A percentile compares a stretch with the other conserved stretches of the same genome.
phyloP scores from a whole-genome alignment of 2,888 invertebrate species.

The Ariolimax columbianus region DNA sequence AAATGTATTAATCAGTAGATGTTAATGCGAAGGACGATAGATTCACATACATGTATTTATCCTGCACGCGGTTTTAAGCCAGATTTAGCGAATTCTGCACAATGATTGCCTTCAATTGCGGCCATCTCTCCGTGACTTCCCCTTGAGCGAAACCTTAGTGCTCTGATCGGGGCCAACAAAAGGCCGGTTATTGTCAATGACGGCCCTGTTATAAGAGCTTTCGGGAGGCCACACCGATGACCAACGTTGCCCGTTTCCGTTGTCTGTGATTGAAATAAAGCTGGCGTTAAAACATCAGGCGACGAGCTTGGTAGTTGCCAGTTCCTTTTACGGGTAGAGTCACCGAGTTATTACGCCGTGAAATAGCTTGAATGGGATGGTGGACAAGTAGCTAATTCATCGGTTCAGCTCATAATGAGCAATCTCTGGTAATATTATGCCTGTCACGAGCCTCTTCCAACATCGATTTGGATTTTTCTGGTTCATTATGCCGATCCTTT shows the following conservation, averaged over 20 bases:
- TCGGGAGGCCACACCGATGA: neutral
- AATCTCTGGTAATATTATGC: neutral
- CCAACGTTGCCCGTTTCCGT: constrained; percentile 3
- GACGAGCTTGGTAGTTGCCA: too few relatives aligned
- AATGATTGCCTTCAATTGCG: neutral
- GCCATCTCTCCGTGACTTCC: neutral
- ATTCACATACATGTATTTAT: too few relatives aligned
- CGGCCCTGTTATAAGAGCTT: neutral
- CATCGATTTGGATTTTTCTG: neutral
- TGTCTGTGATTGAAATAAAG: neutral
- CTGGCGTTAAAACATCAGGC: neutral
- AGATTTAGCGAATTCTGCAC: too few relatives aligned
- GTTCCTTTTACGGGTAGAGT: too few relatives aligned
- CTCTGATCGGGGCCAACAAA: too few relatives aligned
- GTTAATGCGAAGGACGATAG: too few relatives aligned
- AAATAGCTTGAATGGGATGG: neutral
- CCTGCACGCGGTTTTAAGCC: too few relatives aligned
- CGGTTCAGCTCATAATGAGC: neutral
- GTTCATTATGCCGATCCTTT: neutral
- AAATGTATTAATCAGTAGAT: too few relatives aligned
- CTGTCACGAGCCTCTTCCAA: neutral
- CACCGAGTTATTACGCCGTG: too few relatives aligned
- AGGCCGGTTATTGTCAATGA: neutral
- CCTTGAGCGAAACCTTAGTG: neutral
- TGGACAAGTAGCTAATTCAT: neutral